These are phyloP conservation scores for Eupithecia abbreviata DNA, from an alignment of 2,888 invertebrate genomes.

Conservation along the genomic window DNA sequence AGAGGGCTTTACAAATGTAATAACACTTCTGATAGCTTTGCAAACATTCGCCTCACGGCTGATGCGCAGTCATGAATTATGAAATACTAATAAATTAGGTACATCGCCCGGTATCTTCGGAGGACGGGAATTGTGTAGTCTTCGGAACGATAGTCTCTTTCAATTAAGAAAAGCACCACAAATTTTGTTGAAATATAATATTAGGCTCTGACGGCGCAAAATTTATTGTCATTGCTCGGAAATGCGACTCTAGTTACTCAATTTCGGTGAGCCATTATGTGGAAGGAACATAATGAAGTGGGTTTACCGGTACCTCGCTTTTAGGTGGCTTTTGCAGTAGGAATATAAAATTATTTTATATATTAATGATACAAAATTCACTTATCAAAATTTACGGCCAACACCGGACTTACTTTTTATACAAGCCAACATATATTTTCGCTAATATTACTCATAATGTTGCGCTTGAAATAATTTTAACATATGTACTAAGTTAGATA, in stretches of 20 bases:
- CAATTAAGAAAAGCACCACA: slow-evolving; percentile 53
- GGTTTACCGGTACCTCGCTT: slow-evolving; percentile 38
- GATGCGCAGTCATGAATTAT: slow-evolving; percentile 61
- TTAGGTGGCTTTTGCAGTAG: not conserved
- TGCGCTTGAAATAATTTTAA: too few species aligned
- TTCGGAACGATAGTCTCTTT: slow-evolving; percentile 41
- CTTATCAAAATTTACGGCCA: too few species aligned
- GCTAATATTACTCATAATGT: not conserved
- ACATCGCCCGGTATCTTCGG: slow-evolving; percentile 42
- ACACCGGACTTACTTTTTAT: too few species aligned
- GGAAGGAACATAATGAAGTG: slow-evolving; percentile 50
- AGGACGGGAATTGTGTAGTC: slow-evolving; percentile 48
- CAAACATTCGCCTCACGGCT: slow-evolving; percentile 61
- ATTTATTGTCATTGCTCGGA: slow-evolving; percentile 49
- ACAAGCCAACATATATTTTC: not conserved
- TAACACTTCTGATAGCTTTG: slow-evolving; percentile 63
- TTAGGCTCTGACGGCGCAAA: slow-evolving; percentile 37
- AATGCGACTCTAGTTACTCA: slow-evolving; percentile 53
- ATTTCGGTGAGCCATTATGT: slow-evolving; percentile 54
- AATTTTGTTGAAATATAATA: slow-evolving; percentile 52
- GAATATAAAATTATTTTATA: not conserved
- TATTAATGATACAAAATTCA: too few species aligned
- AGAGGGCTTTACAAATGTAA: slow-evolving; percentile 64
- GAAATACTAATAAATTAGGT: slow-evolving; percentile 51
- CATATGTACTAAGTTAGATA: too few species aligned